These are phyloP conservation scores for Cygnus buccinator DNA, from an alignment of 2,113 vertebrate genomes.

Conservation along the genomic window DNA sequence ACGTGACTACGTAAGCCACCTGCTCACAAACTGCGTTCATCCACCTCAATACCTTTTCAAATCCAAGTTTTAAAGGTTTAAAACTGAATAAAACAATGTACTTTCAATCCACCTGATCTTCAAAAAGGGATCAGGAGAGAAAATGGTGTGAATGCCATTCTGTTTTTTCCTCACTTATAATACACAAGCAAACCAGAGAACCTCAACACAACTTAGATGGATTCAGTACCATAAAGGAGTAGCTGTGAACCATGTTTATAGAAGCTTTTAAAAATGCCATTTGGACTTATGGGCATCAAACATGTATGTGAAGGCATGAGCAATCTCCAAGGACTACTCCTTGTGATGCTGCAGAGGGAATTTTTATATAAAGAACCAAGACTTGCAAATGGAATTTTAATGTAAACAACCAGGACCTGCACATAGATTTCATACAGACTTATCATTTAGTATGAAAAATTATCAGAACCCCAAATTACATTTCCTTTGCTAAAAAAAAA, in stretches of 20 bases:
- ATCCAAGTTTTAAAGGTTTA: background rate
- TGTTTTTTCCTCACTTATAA: background rate
- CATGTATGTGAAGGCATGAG: accelerated
- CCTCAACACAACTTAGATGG: background rate
- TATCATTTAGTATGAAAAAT: background rate
- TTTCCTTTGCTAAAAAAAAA: background rate
- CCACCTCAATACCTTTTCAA: background rate
- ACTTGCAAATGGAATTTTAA: background rate
- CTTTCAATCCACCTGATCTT: background rate
- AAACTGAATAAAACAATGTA: background rate
- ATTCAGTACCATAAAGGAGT: background rate
- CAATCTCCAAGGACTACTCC: background rate
- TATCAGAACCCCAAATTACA: background rate
- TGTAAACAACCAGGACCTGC: background rate
- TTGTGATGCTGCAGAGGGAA: background rate
- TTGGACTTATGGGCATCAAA: background rate
- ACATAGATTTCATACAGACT: background rate
- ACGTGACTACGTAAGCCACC: background rate
- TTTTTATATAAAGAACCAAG: background rate
- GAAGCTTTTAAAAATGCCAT: background rate
- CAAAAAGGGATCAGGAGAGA: background rate
- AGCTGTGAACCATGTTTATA: background rate
- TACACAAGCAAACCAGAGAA: background rate
- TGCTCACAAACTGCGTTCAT: background rate
- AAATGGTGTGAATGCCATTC: accelerated